phyloP scores from a whole-genome alignment of 2,113 vertebrate species.

The Oriolus oriolus region DNA sequence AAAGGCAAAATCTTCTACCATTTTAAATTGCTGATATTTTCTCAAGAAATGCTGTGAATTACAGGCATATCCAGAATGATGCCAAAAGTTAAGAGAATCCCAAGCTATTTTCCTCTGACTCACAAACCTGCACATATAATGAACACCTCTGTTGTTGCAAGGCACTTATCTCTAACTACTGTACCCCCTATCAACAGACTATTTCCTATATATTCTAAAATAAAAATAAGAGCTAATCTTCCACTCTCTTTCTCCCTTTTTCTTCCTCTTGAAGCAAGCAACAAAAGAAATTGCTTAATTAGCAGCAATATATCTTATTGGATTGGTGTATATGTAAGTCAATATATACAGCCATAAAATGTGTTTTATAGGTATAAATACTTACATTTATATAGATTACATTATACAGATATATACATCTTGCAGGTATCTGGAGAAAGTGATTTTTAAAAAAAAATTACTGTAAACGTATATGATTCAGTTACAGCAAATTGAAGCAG shows the following conservation, averaged over 20 bases:
- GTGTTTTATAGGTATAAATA: neutral
- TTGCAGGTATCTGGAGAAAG: neutral
- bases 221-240: neutral
- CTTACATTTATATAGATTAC: neutral
- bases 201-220: neutral
- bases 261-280: neutral
- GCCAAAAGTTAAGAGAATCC: neutral
- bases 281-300: neutral
- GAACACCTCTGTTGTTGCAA: neutral
- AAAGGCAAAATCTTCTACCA: neutral
- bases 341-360: neutral
- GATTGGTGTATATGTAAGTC: neutral
- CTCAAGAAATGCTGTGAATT: neutral
- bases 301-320: neutral
- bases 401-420: neutral
- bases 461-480: neutral
- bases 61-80: neutral
- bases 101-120: neutral
- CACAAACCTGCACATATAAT: neutral
- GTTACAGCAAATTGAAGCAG: neutral
- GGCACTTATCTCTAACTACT: neutral
- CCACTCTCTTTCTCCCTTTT: neutral
- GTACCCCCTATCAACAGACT: neutral
- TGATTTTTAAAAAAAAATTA: too few species aligned
- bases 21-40: neutral